Evolutionary conservation across 2,113 vertebrate species (phyloP).

Genomic region (Sciurus niger): DNA sequence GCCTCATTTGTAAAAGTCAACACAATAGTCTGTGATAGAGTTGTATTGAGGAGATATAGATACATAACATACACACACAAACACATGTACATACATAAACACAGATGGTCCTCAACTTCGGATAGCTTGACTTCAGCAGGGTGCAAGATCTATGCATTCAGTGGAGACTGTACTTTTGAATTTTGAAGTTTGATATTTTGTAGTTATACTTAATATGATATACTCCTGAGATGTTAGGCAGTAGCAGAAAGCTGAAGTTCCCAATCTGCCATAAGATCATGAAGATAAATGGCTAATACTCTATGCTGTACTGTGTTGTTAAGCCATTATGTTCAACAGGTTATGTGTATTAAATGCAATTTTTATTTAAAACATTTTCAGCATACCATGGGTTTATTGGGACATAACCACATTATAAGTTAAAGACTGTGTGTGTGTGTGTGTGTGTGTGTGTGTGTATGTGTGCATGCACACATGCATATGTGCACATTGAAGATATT

Average conservation of each 20-base stretch:
- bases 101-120: neutral
- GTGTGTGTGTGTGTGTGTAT: neutral
- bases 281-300: fast-evolving
- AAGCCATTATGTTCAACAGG: neutral
- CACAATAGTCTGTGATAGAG: neutral
- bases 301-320: neutral
- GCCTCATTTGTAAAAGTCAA: neutral
- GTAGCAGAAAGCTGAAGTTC: fast-evolving
- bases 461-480: no score
- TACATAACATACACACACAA: neutral
- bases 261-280: fast-evolving
- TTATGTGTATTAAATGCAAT: neutral
- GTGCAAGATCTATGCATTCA: neutral
- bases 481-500: neutral
- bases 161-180: neutral
- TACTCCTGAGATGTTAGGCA: neutral
- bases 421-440: neutral
- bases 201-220: neutral
- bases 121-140: neutral
- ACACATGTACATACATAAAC: neutral
- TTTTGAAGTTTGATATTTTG: neutral
- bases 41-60: neutral
- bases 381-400: neutral
- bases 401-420: neutral
- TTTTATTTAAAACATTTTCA: neutral